phyloP scores from a whole-genome alignment of 2,888 invertebrate species.

The Bibio marci region DNA sequence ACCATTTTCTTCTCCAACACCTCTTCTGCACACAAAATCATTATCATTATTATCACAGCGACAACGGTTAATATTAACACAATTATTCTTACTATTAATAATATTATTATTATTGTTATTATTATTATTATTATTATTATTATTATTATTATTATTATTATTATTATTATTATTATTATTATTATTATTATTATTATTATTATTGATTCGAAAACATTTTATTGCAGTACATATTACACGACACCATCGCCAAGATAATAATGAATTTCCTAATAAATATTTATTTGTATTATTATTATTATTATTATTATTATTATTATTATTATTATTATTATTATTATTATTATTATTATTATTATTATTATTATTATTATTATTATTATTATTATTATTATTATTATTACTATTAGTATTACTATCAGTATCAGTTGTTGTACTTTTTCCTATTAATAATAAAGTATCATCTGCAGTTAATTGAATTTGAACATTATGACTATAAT shows the following conservation, averaged over 20 bases:
- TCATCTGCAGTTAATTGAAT: conserved; percentile 1
- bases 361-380: no score
- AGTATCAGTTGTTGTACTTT: not conserved
- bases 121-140: no score
- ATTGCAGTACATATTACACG: conserved; percentile 28
- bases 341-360: no score
- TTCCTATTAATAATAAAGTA: not conserved
- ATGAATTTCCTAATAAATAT: conserved; percentile 10
- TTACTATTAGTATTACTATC: not conserved
- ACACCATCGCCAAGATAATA: conserved; percentile 28
- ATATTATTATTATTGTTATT: no score
- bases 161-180: no score
- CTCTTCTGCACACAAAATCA: no score
- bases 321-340: not conserved
- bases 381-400: not conserved
- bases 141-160: no score
- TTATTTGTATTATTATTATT: not conserved
- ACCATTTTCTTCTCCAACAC: no score
- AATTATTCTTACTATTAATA: no score
- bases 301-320: conserved; percentile 2
- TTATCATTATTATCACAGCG: no score
- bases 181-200: not conserved
- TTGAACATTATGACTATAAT: not conserved
- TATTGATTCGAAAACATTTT: conserved; percentile 23
- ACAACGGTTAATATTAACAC: no score